Conservation (phyloP, 2,888 invertebrate genomes). For the Danaus chrysippus region DNA sequence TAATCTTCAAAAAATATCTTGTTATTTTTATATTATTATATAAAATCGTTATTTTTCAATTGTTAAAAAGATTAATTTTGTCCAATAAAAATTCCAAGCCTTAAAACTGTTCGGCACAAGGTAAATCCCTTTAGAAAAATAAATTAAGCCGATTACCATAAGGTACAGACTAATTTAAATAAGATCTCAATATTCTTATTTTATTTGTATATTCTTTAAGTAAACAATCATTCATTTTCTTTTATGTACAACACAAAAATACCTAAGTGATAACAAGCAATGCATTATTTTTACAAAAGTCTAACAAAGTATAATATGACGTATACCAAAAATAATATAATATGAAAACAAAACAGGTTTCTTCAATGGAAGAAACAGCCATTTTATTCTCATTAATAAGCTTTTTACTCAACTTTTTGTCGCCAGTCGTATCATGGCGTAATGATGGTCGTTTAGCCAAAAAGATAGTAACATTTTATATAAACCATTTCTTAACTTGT, state of each 20-base stretch:
- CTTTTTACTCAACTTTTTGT: conserved; percentile 3
- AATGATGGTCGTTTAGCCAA: conserved; percentile 3
- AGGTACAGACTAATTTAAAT: not conserved
- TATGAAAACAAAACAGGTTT: too few species aligned
- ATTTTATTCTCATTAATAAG: not conserved
- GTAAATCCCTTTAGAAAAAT: not conserved
- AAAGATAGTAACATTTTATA: conserved; percentile 1
- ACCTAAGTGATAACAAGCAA: too few species aligned
- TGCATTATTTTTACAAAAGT: too few species aligned
- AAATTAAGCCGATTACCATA: not conserved
- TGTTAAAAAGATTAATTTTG: not conserved
- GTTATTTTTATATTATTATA: too few species aligned
- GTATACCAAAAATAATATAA: too few species aligned
- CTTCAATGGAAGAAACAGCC: too few species aligned
- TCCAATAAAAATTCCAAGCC: not conserved
- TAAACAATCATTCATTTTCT: too few species aligned
- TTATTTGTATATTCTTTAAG: not conserved
- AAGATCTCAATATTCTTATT: not conserved
- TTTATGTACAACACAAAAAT: too few species aligned
- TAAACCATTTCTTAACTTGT: not conserved
- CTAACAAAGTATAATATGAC: too few species aligned
- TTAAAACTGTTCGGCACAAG: not conserved
- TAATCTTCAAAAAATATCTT: too few species aligned
- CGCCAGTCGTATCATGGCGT: not conserved
- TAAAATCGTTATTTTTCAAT: too few species aligned